Evolutionary conservation across 2,888 invertebrate genomes (phyloP), one percentile per base, ranked within the genome.

Genomic region (Synanthedon tipuliformis): DNA sequence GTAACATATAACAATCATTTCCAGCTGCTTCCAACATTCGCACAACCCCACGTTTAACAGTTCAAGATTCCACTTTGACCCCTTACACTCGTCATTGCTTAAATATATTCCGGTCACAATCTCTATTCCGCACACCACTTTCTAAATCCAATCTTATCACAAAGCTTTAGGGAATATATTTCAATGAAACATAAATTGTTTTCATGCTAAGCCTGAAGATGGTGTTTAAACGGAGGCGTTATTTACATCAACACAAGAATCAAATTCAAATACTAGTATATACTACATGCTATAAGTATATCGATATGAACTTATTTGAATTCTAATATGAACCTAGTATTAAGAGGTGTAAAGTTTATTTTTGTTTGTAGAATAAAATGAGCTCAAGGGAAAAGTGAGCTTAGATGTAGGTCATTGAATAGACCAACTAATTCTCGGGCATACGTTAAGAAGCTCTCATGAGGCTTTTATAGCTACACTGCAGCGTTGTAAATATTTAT

Each of bases 1-100:
- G n/a, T 45, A 45, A 45, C 45, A 5, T 34, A 45, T 15, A n/a
- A 15, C 49, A 18, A 49, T 49, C 11, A 49, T 49, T 49, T 16
- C 49, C 49, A 49, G 13, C 10, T 23, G 49, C 16, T 23, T 18
- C 49, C 12, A 49, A 49, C 23, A 18, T 18, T 18, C 49, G 13
- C 18, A 18, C 49, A 49, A 49, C 49, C 45, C 49, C 49, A 49
- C 49, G 23, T 15, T 45, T 45, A 12, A 15, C 45, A n/a, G 45
- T 49, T 49, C 49, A 18, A 49, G 23, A 16, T 49, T 49, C 49
- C 49, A 49, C 61, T 62, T 53, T 63, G 64, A 68, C 66, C 68
- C 10, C 59, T 57, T 60, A 59, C 60, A 63, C 62, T 69, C 60
- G 56, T 64, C 65, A 65, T 62, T 64, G 45, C 45, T 23, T 15